phyloP scores from a whole-genome alignment of 2,797 vertebrate species.

The Gymnodraco acuticeps region DNA sequence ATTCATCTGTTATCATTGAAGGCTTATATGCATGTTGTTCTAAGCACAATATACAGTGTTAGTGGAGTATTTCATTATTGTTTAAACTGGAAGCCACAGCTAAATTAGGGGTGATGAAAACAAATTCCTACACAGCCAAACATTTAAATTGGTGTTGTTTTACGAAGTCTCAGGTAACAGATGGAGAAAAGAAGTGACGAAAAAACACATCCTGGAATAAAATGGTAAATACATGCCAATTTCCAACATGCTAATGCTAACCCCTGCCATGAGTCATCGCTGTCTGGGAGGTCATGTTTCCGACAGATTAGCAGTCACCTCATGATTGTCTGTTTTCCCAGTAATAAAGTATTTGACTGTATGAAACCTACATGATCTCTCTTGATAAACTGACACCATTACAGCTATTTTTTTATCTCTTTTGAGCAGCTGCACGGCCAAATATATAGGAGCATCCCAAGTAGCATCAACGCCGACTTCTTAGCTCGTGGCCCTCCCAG shows the following conservation, averaged over 20 bases:
- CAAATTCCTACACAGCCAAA: slow-evolving; percentile 48
- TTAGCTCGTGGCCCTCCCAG: slow-evolving; percentile 32
- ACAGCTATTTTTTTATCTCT: slow-evolving; percentile 7
- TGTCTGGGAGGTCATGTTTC: slow-evolving; percentile 60
- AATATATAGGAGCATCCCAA: slow-evolving; percentile 15
- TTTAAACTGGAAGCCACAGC: slow-evolving; percentile 42
- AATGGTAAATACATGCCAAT: slow-evolving; percentile 17
- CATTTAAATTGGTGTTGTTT: slow-evolving; percentile 18
- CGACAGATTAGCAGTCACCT: slow-evolving; percentile 56
- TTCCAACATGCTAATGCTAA: slow-evolving; percentile 16
- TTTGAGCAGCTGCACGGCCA: not conserved
- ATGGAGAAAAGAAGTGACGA: slow-evolving; percentile 41
- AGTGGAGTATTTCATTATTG: slow-evolving; percentile 32
- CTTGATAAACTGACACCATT: slow-evolving; percentile 26
- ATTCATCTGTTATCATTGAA: slow-evolving; percentile 6
- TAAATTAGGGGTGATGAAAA: slow-evolving; percentile 35
- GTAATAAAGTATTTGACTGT: slow-evolving; percentile 41
- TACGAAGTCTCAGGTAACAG: slow-evolving; percentile 26
- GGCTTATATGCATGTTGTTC: slow-evolving; percentile 4
- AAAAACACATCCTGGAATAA: slow-evolving; percentile 49
- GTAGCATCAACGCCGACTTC: slow-evolving; percentile 22
- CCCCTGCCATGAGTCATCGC: slow-evolving; percentile 49
- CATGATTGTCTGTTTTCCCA: slow-evolving; percentile 40
- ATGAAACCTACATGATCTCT: slow-evolving; percentile 39
- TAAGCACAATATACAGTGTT: not conserved